phyloP scores from a whole-genome alignment of 2,888 invertebrate genomes.

The Stictocephala bisonia region DNA sequence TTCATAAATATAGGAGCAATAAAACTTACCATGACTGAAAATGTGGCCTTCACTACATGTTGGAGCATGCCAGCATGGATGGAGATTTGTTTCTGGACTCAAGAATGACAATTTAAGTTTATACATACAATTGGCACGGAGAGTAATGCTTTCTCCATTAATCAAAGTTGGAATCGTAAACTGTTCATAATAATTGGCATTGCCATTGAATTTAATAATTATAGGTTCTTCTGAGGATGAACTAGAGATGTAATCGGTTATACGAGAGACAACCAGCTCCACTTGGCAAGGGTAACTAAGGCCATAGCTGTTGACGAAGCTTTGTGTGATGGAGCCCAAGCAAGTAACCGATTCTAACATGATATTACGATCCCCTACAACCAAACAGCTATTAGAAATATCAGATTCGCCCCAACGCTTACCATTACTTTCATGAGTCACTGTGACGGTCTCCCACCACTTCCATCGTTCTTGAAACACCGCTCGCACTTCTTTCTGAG shows the following conservation, averaged over 20 bases:
- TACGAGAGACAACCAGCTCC: slow-evolving; percentile 1
- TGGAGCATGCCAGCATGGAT: slow-evolving; percentile 19
- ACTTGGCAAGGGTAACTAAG: slow-evolving; percentile 21
- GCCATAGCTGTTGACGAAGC: slow-evolving; percentile 19
- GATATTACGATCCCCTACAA: slow-evolving; percentile 18
- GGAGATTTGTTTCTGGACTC: not conserved
- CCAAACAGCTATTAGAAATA: slow-evolving; percentile 11
- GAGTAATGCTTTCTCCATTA: slow-evolving; percentile 18
- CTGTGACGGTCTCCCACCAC: slow-evolving; percentile 32
- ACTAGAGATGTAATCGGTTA: slow-evolving; percentile 22
- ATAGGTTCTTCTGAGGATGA: slow-evolving; percentile 19
- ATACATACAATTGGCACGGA: slow-evolving; percentile 18
- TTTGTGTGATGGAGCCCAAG: not conserved
- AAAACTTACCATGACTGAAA: slow-evolving; percentile 26
- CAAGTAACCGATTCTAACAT: slow-evolving; percentile 28
- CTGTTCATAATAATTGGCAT: slow-evolving; percentile 26
- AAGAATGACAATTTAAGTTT: slow-evolving; percentile 14
- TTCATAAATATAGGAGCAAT: slow-evolving; percentile 29
- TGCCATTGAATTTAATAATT: not conserved
- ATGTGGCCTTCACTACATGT: slow-evolving; percentile 18
- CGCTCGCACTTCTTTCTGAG: not conserved
- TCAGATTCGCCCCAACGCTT: slow-evolving; percentile 6
- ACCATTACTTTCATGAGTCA: not conserved
- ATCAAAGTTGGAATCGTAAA: slow-evolving; percentile 26
- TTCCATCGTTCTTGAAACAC: slow-evolving; percentile 25